A percentile compares a stretch with the other conserved stretches of the same genome.
These are phyloP conservation scores for Toxostoma redivivum DNA, from an alignment of 2,113 vertebrate genomes.

Conservation along the genomic window DNA sequence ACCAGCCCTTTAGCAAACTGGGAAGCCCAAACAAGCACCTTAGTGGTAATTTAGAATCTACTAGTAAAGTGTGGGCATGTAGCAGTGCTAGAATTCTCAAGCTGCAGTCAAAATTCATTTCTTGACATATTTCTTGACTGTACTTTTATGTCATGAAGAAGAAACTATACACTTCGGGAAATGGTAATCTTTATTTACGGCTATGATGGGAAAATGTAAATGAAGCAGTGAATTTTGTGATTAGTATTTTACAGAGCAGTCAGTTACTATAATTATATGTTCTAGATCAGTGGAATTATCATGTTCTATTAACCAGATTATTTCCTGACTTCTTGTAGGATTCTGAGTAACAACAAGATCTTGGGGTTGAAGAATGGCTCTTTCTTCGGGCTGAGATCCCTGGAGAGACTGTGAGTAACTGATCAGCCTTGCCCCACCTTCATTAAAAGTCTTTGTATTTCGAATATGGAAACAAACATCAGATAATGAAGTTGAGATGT, in stretches of 20 bases:
- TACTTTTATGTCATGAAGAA: not conserved
- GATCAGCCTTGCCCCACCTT: not conserved
- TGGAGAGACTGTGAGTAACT: slow-evolving; percentile 86
- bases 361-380: slow-evolving; percentile 80
- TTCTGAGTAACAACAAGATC: slow-evolving; percentile 89
- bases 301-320: slow-evolving; percentile 22
- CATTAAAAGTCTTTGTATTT: not conserved
- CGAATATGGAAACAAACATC: not conserved
- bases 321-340: slow-evolving; percentile 73
- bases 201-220: slow-evolving; percentile 14
- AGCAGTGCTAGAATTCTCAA: not conserved
- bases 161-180: not conserved
- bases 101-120: not conserved
- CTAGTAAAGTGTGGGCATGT: not conserved
- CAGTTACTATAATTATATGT: slow-evolving; percentile 7
- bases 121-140: not conserved
- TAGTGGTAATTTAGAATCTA: not conserved
- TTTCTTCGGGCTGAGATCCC: slow-evolving; percentile 78
- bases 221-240: slow-evolving; percentile 24
- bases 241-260: slow-evolving; percentile 26
- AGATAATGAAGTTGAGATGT: not conserved
- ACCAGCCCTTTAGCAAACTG: not conserved
- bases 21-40: not conserved
- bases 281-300: slow-evolving; percentile 37
- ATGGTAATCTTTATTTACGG: slow-evolving; percentile 18